Evolutionary conservation across 1,140 invertebrate genomes (phyloP), one percentile per base, ranked within the genome.

Genomic region (Drosophila truncata): DNA sequence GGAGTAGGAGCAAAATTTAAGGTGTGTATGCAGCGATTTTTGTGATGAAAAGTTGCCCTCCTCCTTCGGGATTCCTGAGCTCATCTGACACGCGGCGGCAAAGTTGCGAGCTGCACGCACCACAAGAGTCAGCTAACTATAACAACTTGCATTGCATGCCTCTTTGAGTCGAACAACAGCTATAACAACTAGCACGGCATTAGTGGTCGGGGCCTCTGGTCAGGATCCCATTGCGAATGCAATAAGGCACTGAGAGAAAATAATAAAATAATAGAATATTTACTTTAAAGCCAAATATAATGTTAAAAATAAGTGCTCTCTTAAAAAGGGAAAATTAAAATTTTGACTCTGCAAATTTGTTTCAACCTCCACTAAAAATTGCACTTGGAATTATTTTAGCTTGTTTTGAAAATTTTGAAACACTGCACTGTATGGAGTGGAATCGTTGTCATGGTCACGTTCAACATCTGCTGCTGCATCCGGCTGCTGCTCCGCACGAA

Each of bases 371-470:
- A 3, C 2, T 18, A 13, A 2, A 3, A 52, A 52, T 20, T 20
- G 3, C 18, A 5, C 8, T 4, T 1, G 31, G 2, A 52, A 23
- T 33, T 16, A 10, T 0, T 6, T 16, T 14, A 10, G 13, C 2
- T 2, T 9, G 4, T 23, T 54, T 54, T 54, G 7, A 13, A 13
- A 8, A 18, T n/a, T 41, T 31, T 39, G 4, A 8, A 54, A 7
- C 20, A 2, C 14, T 37, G 18, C 18, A 37, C 66, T 72, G 52
- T 25, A 50, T 16, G n/a, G 11, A 37, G 20, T 41, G 64, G 82
- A 70, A 77, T 88, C 80, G 80, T 83, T 88, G 80, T 83, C 83
- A 83, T 88, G 83, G 83, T 86, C 83, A 86, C 83, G 83, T 78
- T n/a, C 74, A 78, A 42, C 74, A 78, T 77, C 74, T 86, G 76